Conservation (phyloP, 1,140 invertebrate genomes). For the Drosophila burlai region DNA sequence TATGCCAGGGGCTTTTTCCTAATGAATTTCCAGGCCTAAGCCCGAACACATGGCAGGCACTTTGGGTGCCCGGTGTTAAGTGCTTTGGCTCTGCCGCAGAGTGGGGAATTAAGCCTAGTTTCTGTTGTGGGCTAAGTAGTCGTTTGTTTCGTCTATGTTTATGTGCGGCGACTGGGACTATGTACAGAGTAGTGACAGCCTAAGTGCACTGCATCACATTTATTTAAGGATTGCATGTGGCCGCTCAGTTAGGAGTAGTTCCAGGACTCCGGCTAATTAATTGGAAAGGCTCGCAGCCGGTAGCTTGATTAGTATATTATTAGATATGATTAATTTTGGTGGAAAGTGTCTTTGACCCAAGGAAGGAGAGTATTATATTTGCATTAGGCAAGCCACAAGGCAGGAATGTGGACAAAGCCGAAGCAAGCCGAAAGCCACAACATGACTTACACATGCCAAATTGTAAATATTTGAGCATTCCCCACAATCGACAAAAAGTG, state of each 20-base stretch:
- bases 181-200: slow-evolving; percentile 38
- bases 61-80: slow-evolving; percentile 39
- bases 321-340: slow-evolving; percentile 18
- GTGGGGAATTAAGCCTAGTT: slow-evolving; percentile 45
- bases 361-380: slow-evolving; percentile 50
- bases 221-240: slow-evolving; percentile 35
- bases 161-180: slow-evolving; percentile 38
- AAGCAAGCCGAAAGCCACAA: slow-evolving; percentile 35
- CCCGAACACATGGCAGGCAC: slow-evolving; percentile 43
- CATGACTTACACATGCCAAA: slow-evolving; percentile 44
- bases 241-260: slow-evolving; percentile 9
- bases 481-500: slow-evolving; percentile 18
- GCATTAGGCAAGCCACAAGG: slow-evolving; percentile 56
- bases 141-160: slow-evolving; percentile 13
- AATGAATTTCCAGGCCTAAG: slow-evolving; percentile 46
- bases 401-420: slow-evolving; percentile 13
- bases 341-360: slow-evolving; percentile 5
- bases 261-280: slow-evolving; percentile 39
- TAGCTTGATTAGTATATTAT: slow-evolving; percentile 2
- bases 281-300: background rate
- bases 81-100: slow-evolving; percentile 39
- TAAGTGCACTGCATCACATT: slow-evolving; percentile 47
- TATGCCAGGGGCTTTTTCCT: slow-evolving; percentile 38
- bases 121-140: slow-evolving; percentile 44
- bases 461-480: slow-evolving; percentile 49